phyloP scores from a whole-genome alignment of 2,113 vertebrate species.

The Chinchilla lanigera region DNA sequence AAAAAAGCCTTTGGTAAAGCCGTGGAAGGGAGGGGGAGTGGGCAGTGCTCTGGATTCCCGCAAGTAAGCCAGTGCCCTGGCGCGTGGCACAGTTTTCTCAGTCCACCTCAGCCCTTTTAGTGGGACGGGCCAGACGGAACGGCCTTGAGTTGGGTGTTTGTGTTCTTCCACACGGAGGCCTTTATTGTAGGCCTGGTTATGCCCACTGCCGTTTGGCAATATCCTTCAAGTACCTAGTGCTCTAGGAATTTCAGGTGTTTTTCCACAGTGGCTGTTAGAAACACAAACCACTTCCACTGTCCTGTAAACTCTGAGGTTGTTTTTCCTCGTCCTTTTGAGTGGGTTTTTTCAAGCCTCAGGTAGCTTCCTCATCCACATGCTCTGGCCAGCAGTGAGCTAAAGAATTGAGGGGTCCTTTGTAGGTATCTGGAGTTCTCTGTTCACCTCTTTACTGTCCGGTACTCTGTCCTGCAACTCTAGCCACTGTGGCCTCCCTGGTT shows the following conservation, averaged over 20 bases:
- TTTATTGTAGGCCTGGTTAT: neutral
- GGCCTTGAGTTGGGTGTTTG: no score
- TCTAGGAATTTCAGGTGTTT: neutral
- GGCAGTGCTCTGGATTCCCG: neutral
- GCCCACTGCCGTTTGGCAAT: neutral
- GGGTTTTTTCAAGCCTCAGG: no score
- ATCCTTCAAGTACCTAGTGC: neutral
- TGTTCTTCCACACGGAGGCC: neutral
- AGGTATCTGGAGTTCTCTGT: neutral
- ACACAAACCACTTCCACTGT: neutral
- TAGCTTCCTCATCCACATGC: neutral
- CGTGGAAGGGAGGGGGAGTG: rapidly evolving
- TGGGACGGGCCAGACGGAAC: no score
- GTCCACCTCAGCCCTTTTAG: neutral
- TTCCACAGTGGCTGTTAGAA: neutral
- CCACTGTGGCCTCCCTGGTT: neutral
- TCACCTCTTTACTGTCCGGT: neutral
- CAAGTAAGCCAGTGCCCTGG: neutral
- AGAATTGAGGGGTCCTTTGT: neutral
- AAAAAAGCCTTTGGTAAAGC: neutral
- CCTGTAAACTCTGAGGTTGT: neutral
- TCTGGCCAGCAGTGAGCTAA: neutral
- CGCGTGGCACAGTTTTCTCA: neutral
- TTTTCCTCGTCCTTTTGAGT: neutral
- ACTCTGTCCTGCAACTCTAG: neutral